A percentile compares a stretch with the other conserved stretches of the same genome.
Conservation (phyloP, 2,113 vertebrate species). For the Lagopus leucura region DNA sequence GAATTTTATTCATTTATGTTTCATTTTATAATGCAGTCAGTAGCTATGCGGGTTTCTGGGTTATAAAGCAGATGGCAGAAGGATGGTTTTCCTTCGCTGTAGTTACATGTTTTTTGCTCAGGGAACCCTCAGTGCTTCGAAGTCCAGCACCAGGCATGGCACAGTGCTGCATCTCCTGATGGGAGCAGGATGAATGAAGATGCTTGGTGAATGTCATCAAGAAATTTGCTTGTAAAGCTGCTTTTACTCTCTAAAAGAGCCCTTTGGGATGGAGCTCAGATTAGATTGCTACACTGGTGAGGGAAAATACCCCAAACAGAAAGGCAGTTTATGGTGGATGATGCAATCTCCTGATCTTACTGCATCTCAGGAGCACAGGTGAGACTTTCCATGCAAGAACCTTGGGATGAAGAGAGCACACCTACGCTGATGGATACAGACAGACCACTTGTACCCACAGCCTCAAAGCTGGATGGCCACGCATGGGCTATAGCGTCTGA, state of each 20-base stretch:
- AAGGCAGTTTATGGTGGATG: neutral
- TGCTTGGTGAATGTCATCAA: neutral
- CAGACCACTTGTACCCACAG: neutral
- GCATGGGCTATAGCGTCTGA: accelerated
- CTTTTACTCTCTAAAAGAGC: neutral
- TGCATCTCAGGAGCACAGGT: neutral
- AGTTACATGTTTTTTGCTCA: neutral
- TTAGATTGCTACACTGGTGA: neutral
- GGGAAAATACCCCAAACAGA: neutral
- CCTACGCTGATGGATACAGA: neutral
- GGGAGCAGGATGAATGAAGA: constrained; percentile 29
- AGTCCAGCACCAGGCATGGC: neutral
- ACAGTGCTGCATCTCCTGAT: neutral
- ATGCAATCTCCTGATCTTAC: neutral
- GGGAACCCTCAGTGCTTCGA: constrained; percentile 17
- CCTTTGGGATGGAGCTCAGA: neutral
- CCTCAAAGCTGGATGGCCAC: neutral
- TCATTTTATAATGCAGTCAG: neutral
- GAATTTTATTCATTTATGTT: neutral
- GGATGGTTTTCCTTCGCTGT: constrained; percentile 26
- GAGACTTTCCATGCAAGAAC: neutral
- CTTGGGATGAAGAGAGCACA: neutral
- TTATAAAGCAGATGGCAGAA: constrained; percentile 64
- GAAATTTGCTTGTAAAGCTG: constrained; percentile 5
- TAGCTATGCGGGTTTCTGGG: constrained; percentile 1